phyloP scores from a whole-genome alignment of 2,113 vertebrate species.

The cattle (Bos taurus) region ARS-UCD2.0 NC_037342.1:40576501-40577000 shows the following conservation, averaged over 20 bases:
- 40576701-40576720: slow-evolving; percentile 3
- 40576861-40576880: background rate
- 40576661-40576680: slow-evolving; percentile 42
- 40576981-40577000: background rate
- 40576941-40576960: background rate
- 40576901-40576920: background rate
- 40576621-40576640: background rate
- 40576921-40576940: background rate
- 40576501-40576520: background rate
- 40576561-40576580: background rate
- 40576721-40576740: background rate
- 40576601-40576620: background rate
- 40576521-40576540: background rate
- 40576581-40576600: background rate
- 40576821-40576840: background rate
- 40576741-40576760: background rate
- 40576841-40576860: background rate
- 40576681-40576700: slow-evolving; percentile 36
- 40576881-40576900: background rate
- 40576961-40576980: background rate
- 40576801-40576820: background rate
- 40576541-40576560: background rate
- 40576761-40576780: background rate
- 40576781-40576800: background rate
- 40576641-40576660: background rate